Evolutionary conservation across 2,113 vertebrate genomes (phyloP).

Genomic region (Pao palembangensis): DNA sequence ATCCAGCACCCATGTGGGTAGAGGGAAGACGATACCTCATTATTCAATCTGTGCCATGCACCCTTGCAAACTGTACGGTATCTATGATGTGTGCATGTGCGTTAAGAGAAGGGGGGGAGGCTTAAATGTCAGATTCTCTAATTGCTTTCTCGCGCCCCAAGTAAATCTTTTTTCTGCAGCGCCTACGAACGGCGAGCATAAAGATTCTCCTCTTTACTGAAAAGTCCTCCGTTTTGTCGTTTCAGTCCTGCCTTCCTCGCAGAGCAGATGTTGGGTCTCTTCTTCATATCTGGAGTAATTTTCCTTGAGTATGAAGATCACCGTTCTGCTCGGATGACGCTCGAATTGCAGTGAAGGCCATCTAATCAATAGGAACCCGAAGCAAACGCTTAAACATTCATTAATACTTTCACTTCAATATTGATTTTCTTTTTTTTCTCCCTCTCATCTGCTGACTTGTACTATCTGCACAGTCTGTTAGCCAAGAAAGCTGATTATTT

Average conservation of each 20-base stretch:
- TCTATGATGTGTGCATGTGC: slow-evolving; percentile 20
- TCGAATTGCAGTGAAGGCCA: slow-evolving; percentile 27
- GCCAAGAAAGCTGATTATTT: slow-evolving; percentile 54
- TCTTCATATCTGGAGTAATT: slow-evolving; percentile 22
- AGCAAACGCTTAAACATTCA: slow-evolving; percentile 63
- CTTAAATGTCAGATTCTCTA: slow-evolving; percentile 59
- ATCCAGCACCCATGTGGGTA: slow-evolving; percentile 43
- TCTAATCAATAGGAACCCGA: slow-evolving; percentile 55
- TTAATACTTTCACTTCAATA: slow-evolving; percentile 60
- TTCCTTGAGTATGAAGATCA: slow-evolving; percentile 31
- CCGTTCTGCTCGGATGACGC: slow-evolving; percentile 28
- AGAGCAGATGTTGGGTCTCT: slow-evolving; percentile 36
- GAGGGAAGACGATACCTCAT: slow-evolving; percentile 37
- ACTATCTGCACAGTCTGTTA: slow-evolving; percentile 39
- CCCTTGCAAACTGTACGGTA: too few species aligned
- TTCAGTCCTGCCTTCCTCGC: slow-evolving; percentile 9
- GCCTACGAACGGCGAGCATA: slow-evolving; percentile 23
- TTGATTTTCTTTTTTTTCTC: slow-evolving; percentile 26
- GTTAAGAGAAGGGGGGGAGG: slow-evolving; percentile 45
- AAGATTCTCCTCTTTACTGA: slow-evolving; percentile 2
- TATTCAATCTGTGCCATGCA: slow-evolving; percentile 20
- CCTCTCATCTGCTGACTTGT: slow-evolving; percentile 28
- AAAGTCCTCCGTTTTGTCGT: neutral
- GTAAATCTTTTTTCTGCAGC: slow-evolving; percentile 23
- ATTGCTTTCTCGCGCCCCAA: slow-evolving; percentile 35